Conservation (phyloP, 1,140 invertebrate species). For the Sycophaga agraensis region DNA sequence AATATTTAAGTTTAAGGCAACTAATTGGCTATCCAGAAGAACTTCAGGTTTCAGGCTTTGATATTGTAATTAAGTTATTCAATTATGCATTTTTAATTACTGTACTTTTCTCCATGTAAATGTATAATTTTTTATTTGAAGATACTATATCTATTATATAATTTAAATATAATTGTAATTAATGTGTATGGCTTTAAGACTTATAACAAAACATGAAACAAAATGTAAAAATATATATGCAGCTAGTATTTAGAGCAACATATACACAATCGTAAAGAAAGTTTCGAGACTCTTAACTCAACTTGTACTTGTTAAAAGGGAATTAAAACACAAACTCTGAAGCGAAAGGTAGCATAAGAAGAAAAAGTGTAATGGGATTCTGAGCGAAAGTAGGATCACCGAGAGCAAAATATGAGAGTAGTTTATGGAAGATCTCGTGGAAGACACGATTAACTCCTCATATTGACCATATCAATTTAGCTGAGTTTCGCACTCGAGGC, state of each 20-base stretch:
- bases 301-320: constrained; percentile 1
- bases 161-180: too few relatives aligned
- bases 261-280: background rate
- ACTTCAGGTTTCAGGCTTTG: too few relatives aligned
- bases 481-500: background rate
- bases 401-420: constrained; percentile 1
- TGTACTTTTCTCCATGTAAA: too few relatives aligned
- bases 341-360: background rate
- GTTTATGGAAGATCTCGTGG: background rate
- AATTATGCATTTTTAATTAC: too few relatives aligned
- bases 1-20: too few relatives aligned
- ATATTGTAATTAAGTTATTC: too few relatives aligned
- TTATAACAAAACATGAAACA: too few relatives aligned
- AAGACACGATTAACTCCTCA: background rate
- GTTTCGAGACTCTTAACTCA: constrained; percentile 11
- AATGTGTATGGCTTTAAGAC: too few relatives aligned
- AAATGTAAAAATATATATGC: too few relatives aligned
- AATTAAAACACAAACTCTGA: background rate
- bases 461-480: constrained; percentile 10
- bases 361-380: background rate
- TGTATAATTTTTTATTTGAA: too few relatives aligned
- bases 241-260: background rate
- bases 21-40: too few relatives aligned
- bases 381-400: background rate
- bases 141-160: too few relatives aligned